A percentile compares a stretch with the other conserved stretches of the same genome.
Evolutionary conservation across 2,113 vertebrate genomes (phyloP).

Genomic region (Leuciscus idus): DNA sequence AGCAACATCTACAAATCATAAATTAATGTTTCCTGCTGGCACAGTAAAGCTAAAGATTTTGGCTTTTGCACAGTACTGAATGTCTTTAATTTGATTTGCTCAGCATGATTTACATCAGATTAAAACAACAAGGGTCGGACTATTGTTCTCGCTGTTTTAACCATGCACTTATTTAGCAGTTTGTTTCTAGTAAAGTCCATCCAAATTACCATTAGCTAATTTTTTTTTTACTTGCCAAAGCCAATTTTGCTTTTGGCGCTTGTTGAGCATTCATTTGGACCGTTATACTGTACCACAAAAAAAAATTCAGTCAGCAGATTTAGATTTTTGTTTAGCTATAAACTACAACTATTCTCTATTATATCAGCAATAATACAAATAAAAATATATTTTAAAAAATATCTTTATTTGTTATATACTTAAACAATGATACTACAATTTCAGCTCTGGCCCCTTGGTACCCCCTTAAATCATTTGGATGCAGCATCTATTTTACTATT

Average conservation of each 20-base stretch:
- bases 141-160: neutral
- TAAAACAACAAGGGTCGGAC: neutral
- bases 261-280: neutral
- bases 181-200: neutral
- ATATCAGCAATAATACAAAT: neutral
- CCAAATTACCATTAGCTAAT: neutral
- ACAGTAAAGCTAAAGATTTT: neutral
- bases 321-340: neutral
- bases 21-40: neutral
- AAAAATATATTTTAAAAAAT: too few relatives aligned
- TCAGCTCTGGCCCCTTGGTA: neutral
- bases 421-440: neutral
- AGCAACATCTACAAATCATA: neutral
- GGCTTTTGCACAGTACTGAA: neutral
- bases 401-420: neutral
- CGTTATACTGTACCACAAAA: neutral
- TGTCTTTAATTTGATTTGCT: neutral
- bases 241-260: neutral
- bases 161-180: neutral
- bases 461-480: neutral
- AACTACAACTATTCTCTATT: neutral
- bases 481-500: conserved; percentile 10
- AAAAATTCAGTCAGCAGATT: neutral
- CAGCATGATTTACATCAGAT: neutral
- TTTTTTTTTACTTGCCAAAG: neutral